phyloP scores from a whole-genome alignment of 2,888 invertebrate species.

The Lycocerus yunnanus region DNA sequence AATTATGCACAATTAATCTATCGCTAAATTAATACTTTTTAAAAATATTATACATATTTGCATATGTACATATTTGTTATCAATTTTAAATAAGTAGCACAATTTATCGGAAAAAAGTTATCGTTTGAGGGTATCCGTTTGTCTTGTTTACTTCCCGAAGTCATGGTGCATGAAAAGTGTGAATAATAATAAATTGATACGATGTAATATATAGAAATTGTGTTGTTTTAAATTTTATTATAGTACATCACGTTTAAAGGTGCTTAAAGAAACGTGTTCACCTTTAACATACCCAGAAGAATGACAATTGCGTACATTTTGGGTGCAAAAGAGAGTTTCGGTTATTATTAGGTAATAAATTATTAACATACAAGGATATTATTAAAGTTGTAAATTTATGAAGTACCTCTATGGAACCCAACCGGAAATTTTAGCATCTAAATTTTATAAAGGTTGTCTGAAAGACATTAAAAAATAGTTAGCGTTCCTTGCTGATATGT shows the following conservation, averaged over 20 bases:
- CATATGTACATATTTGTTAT: background rate
- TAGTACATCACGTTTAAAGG: background rate
- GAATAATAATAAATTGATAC: background rate
- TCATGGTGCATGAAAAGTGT: background rate
- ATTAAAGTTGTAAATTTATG: background rate
- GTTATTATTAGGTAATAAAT: background rate
- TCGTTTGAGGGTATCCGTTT: background rate
- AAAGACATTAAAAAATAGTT: background rate
- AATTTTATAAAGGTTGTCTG: background rate
- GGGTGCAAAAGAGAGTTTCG: background rate
- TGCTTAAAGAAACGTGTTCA: background rate
- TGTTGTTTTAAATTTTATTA: background rate
- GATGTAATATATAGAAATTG: background rate
- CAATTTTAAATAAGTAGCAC: background rate
- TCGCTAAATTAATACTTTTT: background rate
- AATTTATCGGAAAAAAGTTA: background rate
- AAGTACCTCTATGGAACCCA: background rate
- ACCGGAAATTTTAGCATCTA: background rate
- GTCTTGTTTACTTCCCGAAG: constrained; percentile 1
- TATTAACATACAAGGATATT: background rate
- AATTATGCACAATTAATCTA: background rate
- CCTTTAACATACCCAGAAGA: background rate
- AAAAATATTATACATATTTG: background rate
- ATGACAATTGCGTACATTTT: background rate
- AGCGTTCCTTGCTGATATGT: background rate